phyloP scores from a whole-genome alignment of 2,797 vertebrate species.

The Hippopotamyrus pictus region DNA sequence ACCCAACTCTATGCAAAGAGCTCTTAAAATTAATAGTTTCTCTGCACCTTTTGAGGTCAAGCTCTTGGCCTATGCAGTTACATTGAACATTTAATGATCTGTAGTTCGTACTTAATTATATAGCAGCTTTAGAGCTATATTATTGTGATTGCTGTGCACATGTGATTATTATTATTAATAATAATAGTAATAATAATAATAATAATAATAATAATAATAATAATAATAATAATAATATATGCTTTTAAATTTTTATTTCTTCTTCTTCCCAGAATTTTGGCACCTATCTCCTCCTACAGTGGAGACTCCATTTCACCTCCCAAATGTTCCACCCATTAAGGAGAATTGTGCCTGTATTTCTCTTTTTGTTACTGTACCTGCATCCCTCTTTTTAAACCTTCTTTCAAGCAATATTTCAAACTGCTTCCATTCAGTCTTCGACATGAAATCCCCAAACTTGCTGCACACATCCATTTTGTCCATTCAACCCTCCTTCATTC shows the following conservation, averaged over 20 bases:
- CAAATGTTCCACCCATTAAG: not conserved
- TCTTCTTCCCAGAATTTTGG: not conserved
- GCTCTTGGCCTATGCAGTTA: not conserved
- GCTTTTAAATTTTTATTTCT: not conserved
- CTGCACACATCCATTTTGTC: no score
- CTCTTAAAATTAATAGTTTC: not conserved
- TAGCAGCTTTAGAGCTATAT: not conserved
- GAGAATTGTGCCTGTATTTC: not conserved
- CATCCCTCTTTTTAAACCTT: not conserved
- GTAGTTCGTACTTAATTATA: not conserved
- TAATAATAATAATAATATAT: no score
- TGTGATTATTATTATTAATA: not conserved
- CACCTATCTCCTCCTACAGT: not conserved
- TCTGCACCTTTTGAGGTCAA: conserved; percentile 33
- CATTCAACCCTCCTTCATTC: no score
- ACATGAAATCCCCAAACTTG: no score
- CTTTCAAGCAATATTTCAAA: no score
- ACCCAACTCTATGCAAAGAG: conserved; percentile 26
- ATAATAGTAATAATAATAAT: not conserved
- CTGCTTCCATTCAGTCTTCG: no score
- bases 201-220: no score
- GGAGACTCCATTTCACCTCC: not conserved
- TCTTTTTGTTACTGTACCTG: not conserved
- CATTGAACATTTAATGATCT: not conserved
- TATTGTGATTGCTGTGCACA: not conserved